Percentiles rank a stretch among this genome's conserved stretches.
These are phyloP conservation scores for Nothura maculosa DNA, from an alignment of 2,797 vertebrate species.

Conservation along the genomic window DNA sequence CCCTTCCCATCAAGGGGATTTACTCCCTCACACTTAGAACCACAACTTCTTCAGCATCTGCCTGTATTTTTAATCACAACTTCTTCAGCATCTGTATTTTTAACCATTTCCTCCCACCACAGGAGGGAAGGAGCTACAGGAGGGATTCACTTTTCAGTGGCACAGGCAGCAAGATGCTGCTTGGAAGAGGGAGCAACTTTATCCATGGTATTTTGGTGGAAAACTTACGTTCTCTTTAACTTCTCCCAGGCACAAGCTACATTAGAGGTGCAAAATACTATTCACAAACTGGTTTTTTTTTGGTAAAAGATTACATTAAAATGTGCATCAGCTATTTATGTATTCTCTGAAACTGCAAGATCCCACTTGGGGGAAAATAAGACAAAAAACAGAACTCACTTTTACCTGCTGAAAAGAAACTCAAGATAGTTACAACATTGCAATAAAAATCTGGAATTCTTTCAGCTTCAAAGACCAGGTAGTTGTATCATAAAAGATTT, in stretches of 20 bases:
- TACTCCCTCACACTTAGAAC: background rate
- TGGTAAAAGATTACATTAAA: background rate
- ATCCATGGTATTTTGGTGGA: background rate
- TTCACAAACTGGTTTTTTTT: background rate
- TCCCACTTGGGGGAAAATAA: background rate
- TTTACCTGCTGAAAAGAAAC: background rate
- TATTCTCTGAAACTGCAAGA: background rate
- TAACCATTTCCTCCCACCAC: background rate
- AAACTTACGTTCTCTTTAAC: background rate
- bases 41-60: background rate
- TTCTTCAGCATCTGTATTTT: background rate
- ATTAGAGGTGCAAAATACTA: background rate
- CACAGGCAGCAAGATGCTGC: background rate
- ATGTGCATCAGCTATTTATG: accelerated
- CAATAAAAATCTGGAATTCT: background rate
- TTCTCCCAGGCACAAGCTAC: background rate
- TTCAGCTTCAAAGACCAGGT: background rate
- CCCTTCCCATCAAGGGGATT: background rate
- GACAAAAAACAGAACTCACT: background rate
- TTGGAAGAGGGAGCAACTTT: no score
- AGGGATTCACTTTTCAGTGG: background rate
- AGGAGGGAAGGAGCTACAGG: background rate
- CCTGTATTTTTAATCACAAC: background rate
- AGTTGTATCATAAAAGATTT: background rate
- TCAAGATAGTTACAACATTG: background rate